Percentiles rank a stretch among this genome's conserved stretches.
Evolutionary conservation across 1,140 invertebrate species (phyloP).

Genomic region (Trachymyrmex septentrionalis): DNA sequence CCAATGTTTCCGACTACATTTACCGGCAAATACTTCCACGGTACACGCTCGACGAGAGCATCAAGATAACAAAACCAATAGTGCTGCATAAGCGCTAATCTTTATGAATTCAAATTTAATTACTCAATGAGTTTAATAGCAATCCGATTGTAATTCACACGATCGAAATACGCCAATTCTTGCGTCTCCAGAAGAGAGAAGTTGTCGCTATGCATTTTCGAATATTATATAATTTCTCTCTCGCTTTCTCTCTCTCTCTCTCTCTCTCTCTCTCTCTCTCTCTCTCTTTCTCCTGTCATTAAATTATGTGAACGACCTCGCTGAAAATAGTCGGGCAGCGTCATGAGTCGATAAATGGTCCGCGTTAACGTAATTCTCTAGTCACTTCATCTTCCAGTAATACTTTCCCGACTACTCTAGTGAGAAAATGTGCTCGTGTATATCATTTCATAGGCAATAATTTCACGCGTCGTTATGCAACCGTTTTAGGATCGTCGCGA

Average conservation of each 20-base stretch:
- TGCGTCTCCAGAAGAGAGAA: background rate
- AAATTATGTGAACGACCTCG: conserved; percentile 40
- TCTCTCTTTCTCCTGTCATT: conserved; percentile 9
- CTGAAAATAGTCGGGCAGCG: conserved; percentile 46
- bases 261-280: too few relatives aligned
- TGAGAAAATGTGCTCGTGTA: conserved; percentile 23
- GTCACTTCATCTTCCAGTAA: conserved; percentile 23
- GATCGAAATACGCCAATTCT: conserved; percentile 11
- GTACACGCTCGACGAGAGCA: background rate
- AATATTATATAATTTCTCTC: background rate
- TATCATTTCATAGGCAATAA: conserved; percentile 40
- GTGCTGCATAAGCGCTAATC: conserved; percentile 1
- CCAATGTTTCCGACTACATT: conserved; percentile 39
- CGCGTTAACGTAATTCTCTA: conserved; percentile 38
- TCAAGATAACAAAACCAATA: conserved; percentile 39
- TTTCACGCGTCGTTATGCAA: conserved; percentile 49
- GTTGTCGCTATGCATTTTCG: background rate
- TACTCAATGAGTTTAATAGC: conserved; percentile 9
- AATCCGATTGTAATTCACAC: background rate
- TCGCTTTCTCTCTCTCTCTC: background rate
- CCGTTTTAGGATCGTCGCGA: background rate
- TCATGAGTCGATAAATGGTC: conserved; percentile 55
- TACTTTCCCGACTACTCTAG: conserved; percentile 18
- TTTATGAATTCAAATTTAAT: conserved; percentile 24
- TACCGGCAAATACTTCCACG: conserved; percentile 4